Percentiles rank a stretch among this genome's conserved stretches.
phyloP scores from a whole-genome alignment of 1,140 invertebrate species.

The Ceratina calcarata region DNA sequence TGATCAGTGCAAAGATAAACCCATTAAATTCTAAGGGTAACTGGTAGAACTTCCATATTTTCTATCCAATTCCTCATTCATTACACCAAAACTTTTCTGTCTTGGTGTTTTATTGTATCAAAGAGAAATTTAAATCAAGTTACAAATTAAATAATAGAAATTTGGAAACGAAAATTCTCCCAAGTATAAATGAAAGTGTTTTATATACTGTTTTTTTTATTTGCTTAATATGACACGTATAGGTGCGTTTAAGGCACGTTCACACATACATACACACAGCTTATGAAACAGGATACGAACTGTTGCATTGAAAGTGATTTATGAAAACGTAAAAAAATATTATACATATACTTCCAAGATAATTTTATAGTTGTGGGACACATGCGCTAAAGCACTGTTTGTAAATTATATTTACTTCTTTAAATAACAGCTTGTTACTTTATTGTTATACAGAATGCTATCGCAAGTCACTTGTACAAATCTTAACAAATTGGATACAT shows the following conservation, averaged over 20 bases:
- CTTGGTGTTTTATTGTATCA: conserved; percentile 34
- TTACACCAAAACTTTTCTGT: conserved; percentile 43
- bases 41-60: conserved; percentile 61
- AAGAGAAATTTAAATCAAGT: conserved; percentile 24
- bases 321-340: conserved; percentile 41
- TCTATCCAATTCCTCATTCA: conserved; percentile 61
- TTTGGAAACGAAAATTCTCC: conserved; percentile 44
- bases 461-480: conserved; percentile 73
- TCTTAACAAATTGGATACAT: conserved; percentile 66
- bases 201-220: conserved; percentile 65
- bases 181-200: conserved; percentile 57
- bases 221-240: conserved; percentile 54
- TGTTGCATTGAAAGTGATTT: conserved; percentile 54
- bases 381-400: conserved; percentile 54
- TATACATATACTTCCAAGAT: conserved; percentile 41
- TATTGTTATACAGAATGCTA: conserved; percentile 63
- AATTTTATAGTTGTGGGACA: conserved; percentile 36
- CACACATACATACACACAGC: conserved; percentile 21
- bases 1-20: conserved; percentile 94
- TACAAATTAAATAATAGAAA: conserved; percentile 46
- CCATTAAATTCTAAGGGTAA: conserved; percentile 88
- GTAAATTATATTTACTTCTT: conserved; percentile 54
- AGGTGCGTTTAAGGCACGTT: neutral
- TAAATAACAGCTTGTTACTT: conserved; percentile 61
- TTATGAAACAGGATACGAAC: conserved; percentile 41